Percentiles rank a stretch among this genome's conserved stretches.
phyloP scores from a whole-genome alignment of 2,888 invertebrate genomes.

The Ochlodes sylvanus region DNA sequence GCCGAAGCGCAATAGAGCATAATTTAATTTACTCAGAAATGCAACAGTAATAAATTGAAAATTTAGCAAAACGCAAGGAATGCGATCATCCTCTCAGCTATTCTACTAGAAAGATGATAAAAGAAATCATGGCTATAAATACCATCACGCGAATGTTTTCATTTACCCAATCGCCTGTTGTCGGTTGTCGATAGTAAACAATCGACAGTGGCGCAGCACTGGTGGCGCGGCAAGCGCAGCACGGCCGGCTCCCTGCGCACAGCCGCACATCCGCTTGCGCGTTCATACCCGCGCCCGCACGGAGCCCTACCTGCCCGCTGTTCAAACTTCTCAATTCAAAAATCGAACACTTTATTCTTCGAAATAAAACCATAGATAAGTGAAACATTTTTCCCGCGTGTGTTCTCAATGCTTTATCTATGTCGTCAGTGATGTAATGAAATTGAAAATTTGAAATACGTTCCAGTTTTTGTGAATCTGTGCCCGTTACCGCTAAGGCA shows the following conservation, averaged over 20 bases:
- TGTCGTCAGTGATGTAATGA: conserved; percentile 1
- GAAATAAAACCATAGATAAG: conserved; percentile 2
- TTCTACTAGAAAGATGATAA: conserved; percentile 2
- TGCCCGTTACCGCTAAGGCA: conserved; percentile 36
- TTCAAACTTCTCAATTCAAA: conserved; percentile 26
- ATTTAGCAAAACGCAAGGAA: conserved; percentile 17
- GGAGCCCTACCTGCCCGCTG: conserved; percentile 49
- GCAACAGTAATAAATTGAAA: not conserved
- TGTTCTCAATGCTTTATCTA: conserved; percentile 2
- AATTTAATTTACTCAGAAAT: not conserved
- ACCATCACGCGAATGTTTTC: conserved; percentile 17
- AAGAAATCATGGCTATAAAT: conserved; percentile 8
- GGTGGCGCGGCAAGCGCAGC: conserved; percentile 57
- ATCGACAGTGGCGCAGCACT: conserved; percentile 54
- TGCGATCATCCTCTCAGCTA: not conserved
- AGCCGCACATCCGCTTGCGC: conserved; percentile 80
- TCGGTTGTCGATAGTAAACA: conserved; percentile 41
- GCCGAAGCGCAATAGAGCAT: too few relatives aligned
- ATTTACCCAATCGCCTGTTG: not conserved
- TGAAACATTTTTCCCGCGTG: conserved; percentile 11
- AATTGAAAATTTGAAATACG: conserved; percentile 10
- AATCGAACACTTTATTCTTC: conserved; percentile 25
- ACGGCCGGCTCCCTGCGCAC: conserved; percentile 66
- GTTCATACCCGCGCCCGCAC: conserved; percentile 71
- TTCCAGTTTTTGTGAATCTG: conserved; percentile 28